A percentile compares a stretch with the other conserved stretches of the same genome.
Evolutionary conservation across 2,113 vertebrate genomes (phyloP).

Genomic region (Setophaga coronata): DNA sequence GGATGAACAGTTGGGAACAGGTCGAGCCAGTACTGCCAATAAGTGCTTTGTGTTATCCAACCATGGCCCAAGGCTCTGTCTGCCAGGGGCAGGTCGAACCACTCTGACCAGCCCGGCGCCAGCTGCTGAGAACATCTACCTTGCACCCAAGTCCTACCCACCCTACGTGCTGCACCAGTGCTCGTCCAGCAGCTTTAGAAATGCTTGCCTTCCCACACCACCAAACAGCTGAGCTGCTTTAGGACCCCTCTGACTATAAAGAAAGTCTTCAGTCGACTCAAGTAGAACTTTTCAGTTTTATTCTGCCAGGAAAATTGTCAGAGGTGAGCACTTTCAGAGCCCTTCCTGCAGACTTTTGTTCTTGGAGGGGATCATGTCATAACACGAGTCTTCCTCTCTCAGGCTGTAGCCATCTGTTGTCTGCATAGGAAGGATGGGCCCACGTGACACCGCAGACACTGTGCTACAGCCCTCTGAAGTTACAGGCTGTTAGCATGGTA

Average conservation of each 20-base stretch:
- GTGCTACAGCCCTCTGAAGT: not conserved
- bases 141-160: not conserved
- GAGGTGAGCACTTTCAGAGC: not conserved
- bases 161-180: not conserved
- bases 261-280: not conserved
- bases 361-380: not conserved
- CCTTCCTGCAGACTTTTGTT: not conserved
- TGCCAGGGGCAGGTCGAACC: slow-evolving; percentile 22
- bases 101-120: slow-evolving; percentile 7
- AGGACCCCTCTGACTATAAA: not conserved
- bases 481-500: slow-evolving; percentile 20
- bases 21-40: not conserved
- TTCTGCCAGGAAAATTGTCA: accelerated
- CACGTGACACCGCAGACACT: not conserved
- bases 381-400: slow-evolving; percentile 1
- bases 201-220: not conserved
- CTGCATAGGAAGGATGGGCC: not conserved
- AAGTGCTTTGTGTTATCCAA: slow-evolving; percentile 34
- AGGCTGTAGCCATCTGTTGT: not conserved
- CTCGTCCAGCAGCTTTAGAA: not conserved
- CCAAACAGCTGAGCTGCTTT: accelerated
- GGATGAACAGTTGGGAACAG: slow-evolving; percentile 53
- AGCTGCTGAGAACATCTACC: not conserved
- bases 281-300: not conserved
- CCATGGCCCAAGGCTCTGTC: slow-evolving; percentile 53